phyloP scores from a whole-genome alignment of 1,140 invertebrate genomes.

The Tribolium madens region DNA sequence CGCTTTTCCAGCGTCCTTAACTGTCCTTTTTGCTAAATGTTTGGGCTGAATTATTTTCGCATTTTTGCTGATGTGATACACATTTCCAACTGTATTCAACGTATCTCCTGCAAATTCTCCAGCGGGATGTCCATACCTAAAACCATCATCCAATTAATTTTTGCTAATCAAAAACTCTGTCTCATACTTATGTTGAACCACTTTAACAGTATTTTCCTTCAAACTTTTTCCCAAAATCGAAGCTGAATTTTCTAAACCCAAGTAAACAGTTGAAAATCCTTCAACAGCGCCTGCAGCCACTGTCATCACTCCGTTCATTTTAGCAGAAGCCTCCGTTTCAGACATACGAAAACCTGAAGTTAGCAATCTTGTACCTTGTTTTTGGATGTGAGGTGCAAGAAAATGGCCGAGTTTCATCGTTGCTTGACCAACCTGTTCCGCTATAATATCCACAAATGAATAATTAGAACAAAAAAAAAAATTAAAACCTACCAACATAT shows the following conservation, averaged over 20 bases:
- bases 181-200: slow-evolving; percentile 76
- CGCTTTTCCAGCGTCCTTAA: slow-evolving; percentile 75
- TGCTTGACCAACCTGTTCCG: slow-evolving; percentile 74
- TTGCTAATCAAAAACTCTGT: neutral
- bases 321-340: slow-evolving; percentile 69
- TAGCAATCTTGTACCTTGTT: slow-evolving; percentile 72
- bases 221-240: slow-evolving; percentile 73
- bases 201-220: slow-evolving; percentile 77
- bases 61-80: slow-evolving; percentile 72
- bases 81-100: slow-evolving; percentile 75
- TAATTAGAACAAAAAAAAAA: neutral
- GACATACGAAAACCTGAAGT: slow-evolving; percentile 69
- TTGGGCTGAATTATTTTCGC: slow-evolving; percentile 74
- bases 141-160: slow-evolving; percentile 48
- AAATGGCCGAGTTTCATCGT: slow-evolving; percentile 73
- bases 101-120: slow-evolving; percentile 71
- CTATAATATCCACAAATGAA: slow-evolving; percentile 63
- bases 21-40: slow-evolving; percentile 73
- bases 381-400: slow-evolving; percentile 76
- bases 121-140: slow-evolving; percentile 74
- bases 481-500: slow-evolving; percentile 69
- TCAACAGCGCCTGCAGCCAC: slow-evolving; percentile 77
- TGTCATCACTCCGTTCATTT: slow-evolving; percentile 73
- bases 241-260: slow-evolving; percentile 76
- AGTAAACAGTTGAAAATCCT: slow-evolving; percentile 77